Evolutionary conservation across 2,113 vertebrate genomes (phyloP).

Genomic region (Gyps fulvus): DNA sequence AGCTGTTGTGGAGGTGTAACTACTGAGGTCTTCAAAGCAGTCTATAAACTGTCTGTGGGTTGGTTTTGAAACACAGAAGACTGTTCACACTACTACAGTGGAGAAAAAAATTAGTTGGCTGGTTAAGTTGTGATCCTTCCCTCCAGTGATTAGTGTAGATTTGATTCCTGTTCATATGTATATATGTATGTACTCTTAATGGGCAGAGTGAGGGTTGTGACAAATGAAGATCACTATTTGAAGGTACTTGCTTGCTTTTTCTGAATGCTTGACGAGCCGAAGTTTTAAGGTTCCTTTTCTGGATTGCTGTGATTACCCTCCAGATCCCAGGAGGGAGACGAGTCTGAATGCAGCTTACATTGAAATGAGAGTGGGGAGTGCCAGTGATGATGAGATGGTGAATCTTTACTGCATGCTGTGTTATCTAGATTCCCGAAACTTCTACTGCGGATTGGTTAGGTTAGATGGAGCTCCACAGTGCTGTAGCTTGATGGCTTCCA

Average conservation of each 20-base stretch:
- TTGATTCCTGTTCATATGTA: background rate
- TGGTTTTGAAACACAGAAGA: background rate
- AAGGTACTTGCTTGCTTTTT: background rate
- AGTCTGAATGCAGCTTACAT: background rate
- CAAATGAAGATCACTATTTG: background rate
- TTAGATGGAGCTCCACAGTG: background rate
- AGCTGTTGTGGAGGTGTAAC: background rate
- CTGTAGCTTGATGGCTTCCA: background rate
- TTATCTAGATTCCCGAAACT: background rate
- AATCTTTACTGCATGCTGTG: background rate
- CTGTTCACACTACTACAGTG: background rate
- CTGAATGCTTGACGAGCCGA: background rate
- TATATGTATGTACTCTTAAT: background rate
- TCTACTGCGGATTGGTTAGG: rapidly evolving
- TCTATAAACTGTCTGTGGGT: background rate
- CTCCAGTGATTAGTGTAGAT: background rate
- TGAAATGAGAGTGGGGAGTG: background rate
- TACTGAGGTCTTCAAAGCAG: background rate
- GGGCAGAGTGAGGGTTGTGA: background rate
- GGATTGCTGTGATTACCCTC: background rate
- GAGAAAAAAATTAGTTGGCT: background rate
- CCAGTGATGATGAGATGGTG: too few species aligned
- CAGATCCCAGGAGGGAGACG: background rate
- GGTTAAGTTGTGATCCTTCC: background rate
- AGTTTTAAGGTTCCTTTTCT: background rate